Base-by-base conservation (phyloP, 2,797 vertebrate species). In the Odontamblyopus rebecca region DNA sequence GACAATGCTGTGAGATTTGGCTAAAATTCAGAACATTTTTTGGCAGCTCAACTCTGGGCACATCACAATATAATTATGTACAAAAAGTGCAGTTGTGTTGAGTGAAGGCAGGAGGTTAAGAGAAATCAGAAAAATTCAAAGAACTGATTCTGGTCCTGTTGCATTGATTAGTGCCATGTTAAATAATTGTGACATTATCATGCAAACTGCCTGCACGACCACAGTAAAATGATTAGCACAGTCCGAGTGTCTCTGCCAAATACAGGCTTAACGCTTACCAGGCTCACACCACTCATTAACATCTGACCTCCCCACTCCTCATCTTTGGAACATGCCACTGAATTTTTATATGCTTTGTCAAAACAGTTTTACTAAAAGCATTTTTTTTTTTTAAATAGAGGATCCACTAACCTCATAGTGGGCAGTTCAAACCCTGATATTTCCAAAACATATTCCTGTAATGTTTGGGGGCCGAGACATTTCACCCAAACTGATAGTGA, bases 141-240 rank as follows among this genome's bases (percentile, higher is more conserved):
- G 85, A 84, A 91, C 90, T 75, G 32, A 90, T 90, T 91, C 79
- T 78, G 87, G 89, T 87, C 91, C 92, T 82, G 89, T 85, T 61
- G 81, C 75, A 91, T 85, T 93, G 91, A 94, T 94, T 94, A 94
- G 91, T 77, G 77, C 84, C 81, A 81, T 85, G 89, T 85, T 86
- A 86, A 92, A 88, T 92, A 94, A 94, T 93, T 91, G 92, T 84
- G 80, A 83, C 88, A 94, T 95, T 94, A 93, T 92, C 91, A 94
- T 95, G 92, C 93, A 91, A 92, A 90, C 84, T 82, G 89, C 85
- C 68, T 30, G 87, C 85, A 75, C 93, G 90, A 93, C 93, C 90
- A 89, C 87, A 87, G 82, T 89, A 90, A 88, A 86, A 91, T 90
- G 90, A 94, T 93, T 93, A 93, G 86, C 74, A 69, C 85, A 83